phyloP scores from a whole-genome alignment of 2,888 invertebrate genomes.

The Machimus atricapillus region DNA sequence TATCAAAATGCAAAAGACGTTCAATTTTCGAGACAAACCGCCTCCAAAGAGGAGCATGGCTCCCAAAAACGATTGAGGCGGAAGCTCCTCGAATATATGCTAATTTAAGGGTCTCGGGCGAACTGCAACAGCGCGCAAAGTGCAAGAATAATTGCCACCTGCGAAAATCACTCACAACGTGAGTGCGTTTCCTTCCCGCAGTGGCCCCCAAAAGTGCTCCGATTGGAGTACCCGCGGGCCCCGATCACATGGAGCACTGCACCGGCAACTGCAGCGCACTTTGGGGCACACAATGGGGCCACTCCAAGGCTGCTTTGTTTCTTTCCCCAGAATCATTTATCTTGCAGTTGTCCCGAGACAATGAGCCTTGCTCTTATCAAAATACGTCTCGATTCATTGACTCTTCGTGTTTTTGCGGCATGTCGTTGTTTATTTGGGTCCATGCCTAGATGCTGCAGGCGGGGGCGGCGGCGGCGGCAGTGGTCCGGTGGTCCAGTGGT shows the following conservation, averaged over 20 bases:
- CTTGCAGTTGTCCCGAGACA: slow-evolving; percentile 35
- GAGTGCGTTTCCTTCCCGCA: background rate
- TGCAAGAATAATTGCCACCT: slow-evolving; percentile 38
- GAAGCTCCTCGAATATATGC: slow-evolving; percentile 28
- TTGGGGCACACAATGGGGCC: slow-evolving; percentile 8
- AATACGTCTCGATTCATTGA: slow-evolving; percentile 39
- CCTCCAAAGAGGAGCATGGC: slow-evolving; percentile 3
- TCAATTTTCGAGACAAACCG: slow-evolving; percentile 23
- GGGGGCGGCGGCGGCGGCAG: background rate
- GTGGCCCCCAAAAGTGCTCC: background rate
- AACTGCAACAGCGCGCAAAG: slow-evolving; percentile 1
- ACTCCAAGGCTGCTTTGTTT: slow-evolving; percentile 21
- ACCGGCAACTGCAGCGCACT: background rate
- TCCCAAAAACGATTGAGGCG: background rate
- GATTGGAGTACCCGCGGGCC: background rate
- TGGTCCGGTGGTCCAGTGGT: background rate
- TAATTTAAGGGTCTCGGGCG: slow-evolving; percentile 11
- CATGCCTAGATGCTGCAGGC: background rate
- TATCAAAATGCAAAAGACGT: background rate
- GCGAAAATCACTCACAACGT: slow-evolving; percentile 7
- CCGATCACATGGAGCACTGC: background rate
- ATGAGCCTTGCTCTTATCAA: slow-evolving; percentile 31
- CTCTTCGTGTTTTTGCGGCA: slow-evolving; percentile 8
- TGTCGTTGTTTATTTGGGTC: background rate
- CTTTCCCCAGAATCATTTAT: slow-evolving; percentile 8